Base-by-base conservation (phyloP, 2,888 invertebrate species). In the Sesia apiformis region DNA sequence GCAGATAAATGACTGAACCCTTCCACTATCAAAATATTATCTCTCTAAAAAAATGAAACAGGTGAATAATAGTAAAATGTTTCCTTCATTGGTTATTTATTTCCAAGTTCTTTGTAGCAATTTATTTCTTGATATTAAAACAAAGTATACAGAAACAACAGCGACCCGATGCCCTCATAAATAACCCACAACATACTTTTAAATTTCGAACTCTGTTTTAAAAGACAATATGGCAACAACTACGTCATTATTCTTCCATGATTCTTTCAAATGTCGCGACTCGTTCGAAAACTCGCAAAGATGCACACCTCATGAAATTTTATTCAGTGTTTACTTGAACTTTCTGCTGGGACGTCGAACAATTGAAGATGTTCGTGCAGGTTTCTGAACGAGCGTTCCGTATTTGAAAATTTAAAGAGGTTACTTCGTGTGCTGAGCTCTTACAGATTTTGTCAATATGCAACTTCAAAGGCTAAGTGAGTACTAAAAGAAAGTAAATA, bases 271-370 rank as follows among this genome's bases (percentile, higher is more conserved):
- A 46, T 50, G 38, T 50, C 50, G 50, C 7, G 55, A 4, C n/a
- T 40, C 61, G 68, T 67, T 67, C 63, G 58, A 53, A 65, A 67
- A 70, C 66, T 64, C 56, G 57, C 58, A 39, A 65, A 69, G 69
- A 67, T 72, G 72, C 74, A 67, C 59, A 65, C 65, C 63, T 64
- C 56, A 63, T 64, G 60, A 67, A 63, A 70, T 70, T 69, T 58
- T 57, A 65, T 63, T 62, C 59, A 62, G 57, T 67, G 72, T 76
- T 76, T 74, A 69, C 76, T 66, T 53, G 52, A 23, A 52, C 40
- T 40, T 52, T 50, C 38, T 50, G 39, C 50, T 50, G 38, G 23
- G 39, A 52, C 52, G 50, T 8, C 50, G 46, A 46, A 46, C 46
- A 46, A 46, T 46, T 46, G 46, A 8, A 46, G 8, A 46, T 23